Base-by-base conservation (phyloP, 2,113 vertebrate species). In the Chaetodon auriga region DNA sequence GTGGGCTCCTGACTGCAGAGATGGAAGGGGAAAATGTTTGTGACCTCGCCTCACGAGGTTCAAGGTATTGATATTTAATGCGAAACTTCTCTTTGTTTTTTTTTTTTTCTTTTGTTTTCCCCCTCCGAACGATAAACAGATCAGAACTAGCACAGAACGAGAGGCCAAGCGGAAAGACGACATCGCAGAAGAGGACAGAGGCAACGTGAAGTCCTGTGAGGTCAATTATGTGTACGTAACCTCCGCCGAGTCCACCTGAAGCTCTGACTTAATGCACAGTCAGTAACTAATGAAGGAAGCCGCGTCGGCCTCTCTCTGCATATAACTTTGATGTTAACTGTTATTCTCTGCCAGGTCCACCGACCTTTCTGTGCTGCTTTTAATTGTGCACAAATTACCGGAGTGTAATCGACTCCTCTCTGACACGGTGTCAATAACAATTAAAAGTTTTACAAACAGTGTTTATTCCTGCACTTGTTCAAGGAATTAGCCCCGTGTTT, bases 121-220 rank as follows among this genome's bases (percentile, higher is more conserved):
- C 16, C 16, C 23, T n/a, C 62, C 46, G 19, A 68, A 78, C 75
- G n/a, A 53, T 68, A 36, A 93, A 51, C 90, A 99, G 98, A 98
- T 99, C 81, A 95, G 98, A 75, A 96, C 96, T 1, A 97, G 94
- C 82, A 92, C 93, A 9, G 98, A 99, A 88, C 95, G 94, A 85
- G 97, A 99, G 91, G 87, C 92, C 35, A 97, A 97, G 92, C 95
- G 81, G 82, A 97, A 96, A 83, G 97, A 99, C 77, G 96, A 98
- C 73, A 94, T 99, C 81, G 95, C 97, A 21, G 97, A 98, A 48
- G 98, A 99, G 92, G 98, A 99, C 93, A 94, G 97, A 87, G 98
- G 98, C 83, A 98, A 98, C 0, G 97, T 99, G 82, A 99, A 98
- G 86, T 96, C 95, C 64, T 99, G 98, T 86, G 98, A 99, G 96